Conservation (phyloP, 1,140 invertebrate species). For the Anoplolepis gracilipes region DNA sequence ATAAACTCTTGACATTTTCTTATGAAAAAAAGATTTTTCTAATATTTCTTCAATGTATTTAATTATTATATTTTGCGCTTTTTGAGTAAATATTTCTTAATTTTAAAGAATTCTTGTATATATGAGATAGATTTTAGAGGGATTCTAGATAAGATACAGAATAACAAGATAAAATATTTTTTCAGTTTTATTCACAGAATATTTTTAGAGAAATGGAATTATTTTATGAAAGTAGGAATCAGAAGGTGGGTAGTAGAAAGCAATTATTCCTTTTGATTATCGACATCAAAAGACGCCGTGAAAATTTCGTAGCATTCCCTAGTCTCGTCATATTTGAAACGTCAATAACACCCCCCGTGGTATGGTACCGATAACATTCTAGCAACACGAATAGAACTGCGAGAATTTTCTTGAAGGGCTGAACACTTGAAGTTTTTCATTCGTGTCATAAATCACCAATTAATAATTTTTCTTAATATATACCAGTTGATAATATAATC, state of each 20-base stretch:
- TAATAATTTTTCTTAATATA: not conserved
- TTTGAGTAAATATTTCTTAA: not conserved
- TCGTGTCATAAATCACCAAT: not conserved
- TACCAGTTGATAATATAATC: not conserved
- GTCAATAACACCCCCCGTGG: constrained; percentile 14
- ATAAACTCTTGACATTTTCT: not conserved
- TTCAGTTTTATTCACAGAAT: not conserved
- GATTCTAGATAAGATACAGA: not conserved
- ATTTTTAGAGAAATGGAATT: not conserved
- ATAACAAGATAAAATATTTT: not conserved
- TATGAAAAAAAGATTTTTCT: not conserved
- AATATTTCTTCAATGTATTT: not conserved
- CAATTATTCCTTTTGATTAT: constrained; percentile 13
- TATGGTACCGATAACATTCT: not conserved
- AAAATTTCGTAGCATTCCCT: constrained; percentile 1
- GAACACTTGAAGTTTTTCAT: constrained; percentile 16
- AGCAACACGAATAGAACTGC: not conserved
- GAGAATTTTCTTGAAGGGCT: constrained; percentile 18
- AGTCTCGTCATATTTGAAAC: constrained; percentile 37
- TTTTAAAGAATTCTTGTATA: not conserved
- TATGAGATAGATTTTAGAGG: not conserved
- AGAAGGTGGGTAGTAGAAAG: not conserved
- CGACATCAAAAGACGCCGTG: not conserved
- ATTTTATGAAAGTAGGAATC: not conserved
- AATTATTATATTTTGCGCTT: not conserved